A percentile compares a stretch with the other conserved stretches of the same genome.
These are phyloP conservation scores for Pseudochirops corinnae DNA, from an alignment of 2,797 vertebrate species.

Conservation along the genomic window DNA sequence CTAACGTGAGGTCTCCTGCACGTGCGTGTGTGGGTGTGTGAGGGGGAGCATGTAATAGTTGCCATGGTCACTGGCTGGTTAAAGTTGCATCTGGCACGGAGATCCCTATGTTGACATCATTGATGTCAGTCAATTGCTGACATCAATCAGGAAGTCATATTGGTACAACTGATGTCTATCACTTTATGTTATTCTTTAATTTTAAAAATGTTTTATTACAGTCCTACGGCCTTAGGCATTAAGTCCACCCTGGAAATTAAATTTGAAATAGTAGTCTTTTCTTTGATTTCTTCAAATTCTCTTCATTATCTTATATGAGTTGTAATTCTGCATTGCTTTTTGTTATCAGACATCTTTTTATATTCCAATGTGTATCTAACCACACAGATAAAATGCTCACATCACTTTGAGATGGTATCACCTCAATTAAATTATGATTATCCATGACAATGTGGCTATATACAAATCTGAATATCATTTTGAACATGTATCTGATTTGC, in stretches of 20 bases:
- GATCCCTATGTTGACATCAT: background rate
- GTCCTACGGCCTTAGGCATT: background rate
- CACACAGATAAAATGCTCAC: background rate
- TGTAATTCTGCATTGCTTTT: background rate
- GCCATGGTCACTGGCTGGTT: rapidly evolving
- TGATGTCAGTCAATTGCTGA: background rate
- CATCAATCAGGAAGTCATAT: background rate
- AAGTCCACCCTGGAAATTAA: background rate
- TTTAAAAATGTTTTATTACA: background rate
- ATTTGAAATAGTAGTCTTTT: background rate
- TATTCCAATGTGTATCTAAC: background rate
- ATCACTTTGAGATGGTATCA: background rate
- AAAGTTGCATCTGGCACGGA: background rate
- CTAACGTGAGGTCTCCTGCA: background rate
- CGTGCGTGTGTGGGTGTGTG: background rate
- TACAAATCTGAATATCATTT: rapidly evolving
- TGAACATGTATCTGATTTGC: background rate
- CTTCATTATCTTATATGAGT: background rate
- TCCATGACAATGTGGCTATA: background rate
- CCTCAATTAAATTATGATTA: background rate
- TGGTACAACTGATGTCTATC: background rate
- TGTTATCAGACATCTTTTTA: background rate
- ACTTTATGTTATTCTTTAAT: background rate
- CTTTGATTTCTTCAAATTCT: background rate
- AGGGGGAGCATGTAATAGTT: background rate